phyloP scores from a whole-genome alignment of 2,797 vertebrate genomes.

The Argyrosomus regius region DNA sequence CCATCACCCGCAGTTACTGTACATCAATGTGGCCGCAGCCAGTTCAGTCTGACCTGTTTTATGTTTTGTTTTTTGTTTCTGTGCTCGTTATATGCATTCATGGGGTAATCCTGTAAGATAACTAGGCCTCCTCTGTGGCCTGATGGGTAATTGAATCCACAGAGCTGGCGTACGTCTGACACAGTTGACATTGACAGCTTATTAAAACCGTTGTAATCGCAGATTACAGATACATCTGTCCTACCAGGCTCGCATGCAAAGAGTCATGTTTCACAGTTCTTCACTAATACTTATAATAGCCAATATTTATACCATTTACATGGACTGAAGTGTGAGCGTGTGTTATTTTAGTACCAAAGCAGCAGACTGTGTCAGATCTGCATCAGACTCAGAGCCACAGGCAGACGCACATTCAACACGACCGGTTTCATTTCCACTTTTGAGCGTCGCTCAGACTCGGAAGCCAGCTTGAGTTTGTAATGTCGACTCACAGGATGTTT shows the following conservation, averaged over 20 bases:
- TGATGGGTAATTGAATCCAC: constrained; percentile 45
- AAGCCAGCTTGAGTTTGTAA: constrained; percentile 33
- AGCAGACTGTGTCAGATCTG: constrained; percentile 62
- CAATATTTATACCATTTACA: constrained; percentile 21
- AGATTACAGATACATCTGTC: constrained; percentile 18
- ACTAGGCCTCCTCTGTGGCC: constrained; percentile 41
- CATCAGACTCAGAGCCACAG: constrained; percentile 40
- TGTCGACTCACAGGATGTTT: constrained; percentile 39
- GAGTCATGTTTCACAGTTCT: constrained; percentile 23
- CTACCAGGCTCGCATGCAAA: constrained; percentile 16
- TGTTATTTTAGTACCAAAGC: constrained; percentile 77
- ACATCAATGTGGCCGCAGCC: constrained; percentile 53
- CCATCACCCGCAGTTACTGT: constrained; percentile 68
- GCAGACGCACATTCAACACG: constrained; percentile 22
- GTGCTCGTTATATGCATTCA: constrained; percentile 71
- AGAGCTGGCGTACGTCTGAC: constrained; percentile 67
- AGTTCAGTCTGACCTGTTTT: constrained; percentile 49
- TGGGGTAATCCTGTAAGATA: constrained; percentile 59
- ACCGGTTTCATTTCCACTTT: constrained; percentile 50
- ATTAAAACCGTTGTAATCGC: constrained; percentile 34
- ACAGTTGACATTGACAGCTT: constrained; percentile 51
- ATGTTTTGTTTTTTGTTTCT: constrained; percentile 28
- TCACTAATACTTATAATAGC: constrained; percentile 7
- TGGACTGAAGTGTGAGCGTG: constrained; percentile 21
- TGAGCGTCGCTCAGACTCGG: constrained; percentile 22